Evolutionary conservation across 2,888 invertebrate species (phyloP).

Genomic region (Miltochrista miniata): DNA sequence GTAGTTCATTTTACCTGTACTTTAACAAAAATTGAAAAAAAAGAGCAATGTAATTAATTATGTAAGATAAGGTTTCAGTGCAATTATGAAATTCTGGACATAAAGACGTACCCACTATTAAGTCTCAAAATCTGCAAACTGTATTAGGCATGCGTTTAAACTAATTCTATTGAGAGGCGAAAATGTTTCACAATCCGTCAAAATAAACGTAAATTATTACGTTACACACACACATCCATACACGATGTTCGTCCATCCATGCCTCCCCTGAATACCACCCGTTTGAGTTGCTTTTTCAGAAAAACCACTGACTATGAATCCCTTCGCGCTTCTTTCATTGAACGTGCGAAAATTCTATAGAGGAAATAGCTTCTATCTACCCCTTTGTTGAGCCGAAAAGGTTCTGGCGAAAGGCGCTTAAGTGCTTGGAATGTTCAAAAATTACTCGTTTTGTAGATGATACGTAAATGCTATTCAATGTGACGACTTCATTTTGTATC

Average conservation of each 20-base stretch:
- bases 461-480: slow-evolving; percentile 14
- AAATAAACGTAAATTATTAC: slow-evolving; percentile 36
- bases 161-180: not conserved
- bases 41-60: no score
- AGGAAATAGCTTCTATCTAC: slow-evolving; percentile 64
- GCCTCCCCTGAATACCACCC: slow-evolving; percentile 49
- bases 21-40: no score
- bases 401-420: slow-evolving; percentile 34
- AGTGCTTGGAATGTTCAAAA: slow-evolving; percentile 36
- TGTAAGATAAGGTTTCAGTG: no score
- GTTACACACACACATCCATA: slow-evolving; percentile 37
- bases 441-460: slow-evolving; percentile 29
- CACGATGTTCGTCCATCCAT: slow-evolving; percentile 52
- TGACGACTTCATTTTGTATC: not conserved
- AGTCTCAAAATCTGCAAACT: no score
- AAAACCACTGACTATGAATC: slow-evolving; percentile 67
- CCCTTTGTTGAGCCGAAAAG: slow-evolving; percentile 51
- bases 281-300: slow-evolving; percentile 65
- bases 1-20: no score
- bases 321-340: slow-evolving; percentile 55
- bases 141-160: not conserved
- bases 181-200: slow-evolving; percentile 15
- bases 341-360: slow-evolving; percentile 70
- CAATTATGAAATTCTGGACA: no score
- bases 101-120: no score